phyloP scores from a whole-genome alignment of 1,140 invertebrate species.

The Drosophila athabasca region DNA sequence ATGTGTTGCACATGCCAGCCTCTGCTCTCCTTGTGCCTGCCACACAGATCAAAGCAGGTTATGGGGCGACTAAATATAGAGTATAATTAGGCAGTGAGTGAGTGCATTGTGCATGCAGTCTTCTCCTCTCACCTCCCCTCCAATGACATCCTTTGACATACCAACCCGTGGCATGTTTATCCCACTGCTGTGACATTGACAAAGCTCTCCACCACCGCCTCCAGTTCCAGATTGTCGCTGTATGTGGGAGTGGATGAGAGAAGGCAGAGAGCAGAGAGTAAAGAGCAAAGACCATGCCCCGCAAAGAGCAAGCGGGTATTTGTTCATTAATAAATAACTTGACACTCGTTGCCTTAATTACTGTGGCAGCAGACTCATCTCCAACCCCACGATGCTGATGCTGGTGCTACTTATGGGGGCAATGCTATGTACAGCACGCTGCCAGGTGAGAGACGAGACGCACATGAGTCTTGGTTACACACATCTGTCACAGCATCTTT shows the following conservation, averaged over 20 bases:
- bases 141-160: slow-evolving; percentile 14
- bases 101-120: no score
- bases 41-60: slow-evolving; percentile 37
- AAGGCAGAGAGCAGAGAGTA: slow-evolving; percentile 12
- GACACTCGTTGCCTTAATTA: slow-evolving; percentile 73
- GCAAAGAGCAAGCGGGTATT: slow-evolving; percentile 47
- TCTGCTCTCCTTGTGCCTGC: slow-evolving; percentile 31
- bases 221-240: slow-evolving; percentile 12
- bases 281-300: slow-evolving; percentile 31
- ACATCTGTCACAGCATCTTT: slow-evolving; percentile 38
- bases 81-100: no score
- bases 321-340: slow-evolving; percentile 78
- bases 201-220: slow-evolving; percentile 29
- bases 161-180: neutral
- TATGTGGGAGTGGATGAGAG: slow-evolving; percentile 20
- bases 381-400: neutral
- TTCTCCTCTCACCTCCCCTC: no score
- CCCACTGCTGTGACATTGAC: slow-evolving; percentile 46
- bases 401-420: neutral
- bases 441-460: slow-evolving; percentile 46
- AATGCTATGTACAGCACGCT: slow-evolving; percentile 14
- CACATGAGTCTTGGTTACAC: slow-evolving; percentile 39
- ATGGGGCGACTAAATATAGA: neutral
- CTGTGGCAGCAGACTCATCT: slow-evolving; percentile 2
- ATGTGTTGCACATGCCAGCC: no score